Evolutionary conservation across 2,888 invertebrate genomes (phyloP), one percentile per base, ranked within the genome.

Genomic region (Callosobruchus maculatus): DNA sequence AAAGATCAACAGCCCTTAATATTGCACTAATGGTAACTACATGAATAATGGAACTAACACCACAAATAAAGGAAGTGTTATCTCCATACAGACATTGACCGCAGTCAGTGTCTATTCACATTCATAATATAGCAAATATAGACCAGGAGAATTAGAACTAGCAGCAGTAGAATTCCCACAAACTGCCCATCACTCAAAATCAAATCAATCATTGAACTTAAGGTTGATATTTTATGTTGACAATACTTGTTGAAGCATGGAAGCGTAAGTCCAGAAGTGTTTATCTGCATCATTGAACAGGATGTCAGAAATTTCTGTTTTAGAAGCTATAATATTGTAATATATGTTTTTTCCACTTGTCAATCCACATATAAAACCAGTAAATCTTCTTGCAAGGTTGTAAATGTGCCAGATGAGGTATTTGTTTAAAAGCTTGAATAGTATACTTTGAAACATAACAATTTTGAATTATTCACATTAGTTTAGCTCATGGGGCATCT

Each of bases 1-100:
- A 80, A 77, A 80, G 78, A 21, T 30, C 31, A 80, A 81, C 82
- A 83, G 82, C 85, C 85, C 85, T 83, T 84, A 84, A 85, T 87
- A 87, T 87, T 87, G 86, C 86, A 87, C 86, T 86, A 87, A 85
- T 85, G 86, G 86, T 86, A 87, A 87, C 86, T 86, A 86, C 84
- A 82, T 76, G 21, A 68, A 18, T 79, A 77, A 78, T 76, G 74
- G 77, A 81, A 77, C 75, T 76, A 78, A 78, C 77, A 79, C 78
- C 78, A 73, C 67, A 73, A 73, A 74, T 74, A 75, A 30, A 76
- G 78, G 30, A 77, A 79, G 78, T 78, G 75, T 77, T 77, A 78
- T 78, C 72, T 78, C 79, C 77, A 74, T 75, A 74, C 77, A 21
- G 68, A 68, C 68, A 68, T 76, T 78, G 76, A 78, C 75, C 74